These are phyloP conservation scores for Himalopsyche kuldschensis DNA, from an alignment of 2,888 invertebrate genomes.

Conservation along the genomic window DNA sequence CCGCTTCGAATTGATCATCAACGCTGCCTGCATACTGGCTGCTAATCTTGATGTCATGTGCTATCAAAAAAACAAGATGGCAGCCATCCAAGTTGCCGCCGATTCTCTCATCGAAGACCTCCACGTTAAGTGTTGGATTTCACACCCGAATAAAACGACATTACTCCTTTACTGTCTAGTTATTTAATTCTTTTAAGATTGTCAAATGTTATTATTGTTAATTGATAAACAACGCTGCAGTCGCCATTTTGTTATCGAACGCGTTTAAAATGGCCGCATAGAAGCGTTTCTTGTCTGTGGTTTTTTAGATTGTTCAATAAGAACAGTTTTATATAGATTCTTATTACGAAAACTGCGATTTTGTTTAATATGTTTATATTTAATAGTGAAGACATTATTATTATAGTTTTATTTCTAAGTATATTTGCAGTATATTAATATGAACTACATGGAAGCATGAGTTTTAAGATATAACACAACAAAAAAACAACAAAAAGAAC, in stretches of 20 bases:
- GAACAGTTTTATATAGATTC: background rate
- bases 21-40: constrained; percentile 89
- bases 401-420: background rate
- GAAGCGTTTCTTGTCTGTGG: background rate
- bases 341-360: too few relatives aligned
- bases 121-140: background rate
- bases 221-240: background rate
- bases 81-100: background rate
- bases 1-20: constrained; percentile 89
- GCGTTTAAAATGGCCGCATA: background rate
- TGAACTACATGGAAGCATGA: background rate
- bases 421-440: background rate
- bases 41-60: constrained; percentile 42
- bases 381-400: background rate
- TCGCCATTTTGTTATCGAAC: background rate
- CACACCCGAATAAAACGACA: background rate
- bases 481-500: background rate
- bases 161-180: background rate
- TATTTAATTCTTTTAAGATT: background rate
- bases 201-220: background rate
- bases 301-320: background rate
- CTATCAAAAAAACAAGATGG: constrained; percentile 29
- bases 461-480: background rate
- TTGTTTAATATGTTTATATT: too few relatives aligned
- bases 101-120: background rate